Evolutionary conservation across 2,888 invertebrate species (phyloP).

Genomic region (Junonia oenone): DNA sequence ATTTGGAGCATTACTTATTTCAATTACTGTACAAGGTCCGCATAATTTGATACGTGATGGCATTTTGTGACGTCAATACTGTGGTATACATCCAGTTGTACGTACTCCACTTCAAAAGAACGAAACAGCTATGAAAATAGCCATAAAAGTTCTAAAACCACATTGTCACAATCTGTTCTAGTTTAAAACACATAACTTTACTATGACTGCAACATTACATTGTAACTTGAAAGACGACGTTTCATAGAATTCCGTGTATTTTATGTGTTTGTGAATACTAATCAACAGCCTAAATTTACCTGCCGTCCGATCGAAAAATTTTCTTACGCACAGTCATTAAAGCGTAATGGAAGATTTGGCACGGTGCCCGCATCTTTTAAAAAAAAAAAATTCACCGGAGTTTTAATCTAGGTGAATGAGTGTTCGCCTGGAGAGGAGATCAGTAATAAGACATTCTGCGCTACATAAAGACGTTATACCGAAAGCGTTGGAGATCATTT

Average conservation of each 20-base stretch:
- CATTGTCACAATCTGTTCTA: not conserved
- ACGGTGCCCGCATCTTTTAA: slow-evolving; percentile 43
- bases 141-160: not conserved
- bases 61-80: slow-evolving; percentile 30
- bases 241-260: not conserved
- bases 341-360: slow-evolving; percentile 43
- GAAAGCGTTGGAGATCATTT: slow-evolving; percentile 47
- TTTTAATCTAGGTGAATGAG: slow-evolving; percentile 38
- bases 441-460: slow-evolving; percentile 47
- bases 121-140: not conserved
- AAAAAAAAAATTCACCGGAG: slow-evolving; percentile 38
- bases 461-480: slow-evolving; percentile 53
- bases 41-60: slow-evolving; percentile 46
- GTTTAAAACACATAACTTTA: not conserved
- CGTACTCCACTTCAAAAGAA: not conserved
- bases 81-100: not conserved
- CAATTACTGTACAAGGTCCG: slow-evolving; percentile 49
- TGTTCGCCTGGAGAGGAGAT: slow-evolving; percentile 34
- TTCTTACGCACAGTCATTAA: slow-evolving; percentile 23
- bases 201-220: not conserved
- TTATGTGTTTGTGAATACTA: not conserved
- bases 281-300: slow-evolving; percentile 6
- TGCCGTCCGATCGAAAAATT: slow-evolving; percentile 14
- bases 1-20: slow-evolving; percentile 41
- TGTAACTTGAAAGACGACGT: not conserved